phyloP scores from a whole-genome alignment of 2,888 invertebrate species.

The Heliconius aoede region DNA sequence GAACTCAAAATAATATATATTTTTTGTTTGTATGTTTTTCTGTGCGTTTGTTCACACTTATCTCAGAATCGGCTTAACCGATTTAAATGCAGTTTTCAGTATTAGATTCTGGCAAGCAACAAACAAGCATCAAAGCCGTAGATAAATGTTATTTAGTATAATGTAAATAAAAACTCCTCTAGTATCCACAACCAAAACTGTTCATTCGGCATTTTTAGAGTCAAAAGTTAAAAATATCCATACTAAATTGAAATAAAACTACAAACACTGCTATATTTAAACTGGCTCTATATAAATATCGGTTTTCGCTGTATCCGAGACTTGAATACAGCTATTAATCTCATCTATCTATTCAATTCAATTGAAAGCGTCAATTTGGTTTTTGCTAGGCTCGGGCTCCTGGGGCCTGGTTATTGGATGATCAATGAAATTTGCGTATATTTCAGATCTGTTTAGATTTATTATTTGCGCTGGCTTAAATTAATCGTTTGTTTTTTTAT shows the following conservation, averaged over 20 bases:
- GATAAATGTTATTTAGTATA: too few relatives aligned
- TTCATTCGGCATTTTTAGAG: background rate
- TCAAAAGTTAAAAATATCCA: background rate
- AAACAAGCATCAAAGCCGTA: too few relatives aligned
- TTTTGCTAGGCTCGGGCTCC: conserved; percentile 19
- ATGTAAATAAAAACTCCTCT: background rate
- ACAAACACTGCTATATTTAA: conserved; percentile 8
- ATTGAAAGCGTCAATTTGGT: conserved; percentile 37
- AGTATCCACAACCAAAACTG: background rate
- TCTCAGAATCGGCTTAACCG: too few relatives aligned
- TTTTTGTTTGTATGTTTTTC: too few relatives aligned
- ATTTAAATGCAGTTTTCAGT: too few relatives aligned
- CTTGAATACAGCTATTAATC: conserved; percentile 40
- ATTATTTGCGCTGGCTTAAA: background rate
- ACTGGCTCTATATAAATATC: conserved; percentile 23
- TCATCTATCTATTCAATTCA: conserved; percentile 33
- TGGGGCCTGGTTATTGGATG: conserved; percentile 20
- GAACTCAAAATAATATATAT: too few relatives aligned
- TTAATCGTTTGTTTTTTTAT: background rate
- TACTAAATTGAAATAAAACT: conserved; percentile 3
- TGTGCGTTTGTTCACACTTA: too few relatives aligned
- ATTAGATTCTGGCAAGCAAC: too few relatives aligned
- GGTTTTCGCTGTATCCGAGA: conserved; percentile 25
- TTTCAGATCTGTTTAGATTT: conserved; percentile 8
- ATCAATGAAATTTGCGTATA: conserved; percentile 32